These are phyloP conservation scores for Paragorgia papillata DNA, from an alignment of 92 coral and sea anemone species.

Conservation along the genomic window DNA sequence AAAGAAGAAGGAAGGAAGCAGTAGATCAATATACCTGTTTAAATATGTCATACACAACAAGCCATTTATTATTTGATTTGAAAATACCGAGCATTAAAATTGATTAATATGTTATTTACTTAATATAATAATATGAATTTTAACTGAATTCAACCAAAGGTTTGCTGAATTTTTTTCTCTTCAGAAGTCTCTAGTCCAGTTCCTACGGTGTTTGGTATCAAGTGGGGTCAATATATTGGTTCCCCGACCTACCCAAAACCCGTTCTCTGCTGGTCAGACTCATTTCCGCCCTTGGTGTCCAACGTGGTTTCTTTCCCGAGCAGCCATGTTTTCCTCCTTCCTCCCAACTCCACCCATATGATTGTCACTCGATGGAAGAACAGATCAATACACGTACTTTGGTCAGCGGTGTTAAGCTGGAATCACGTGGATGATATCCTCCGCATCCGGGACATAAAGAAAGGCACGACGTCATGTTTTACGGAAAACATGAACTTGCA, in stretches of 20 bases:
- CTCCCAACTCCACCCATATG: conserved; percentile 68
- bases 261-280: conserved; percentile 60
- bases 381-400: conserved; percentile 48
- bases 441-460: conserved; percentile 65
- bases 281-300: conserved; percentile 62
- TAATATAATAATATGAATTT: no score
- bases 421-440: conserved; percentile 78
- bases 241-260: conserved; percentile 90
- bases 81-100: no score
- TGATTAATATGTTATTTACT: no score
- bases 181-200: conserved; percentile 73
- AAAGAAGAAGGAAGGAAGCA: no score
- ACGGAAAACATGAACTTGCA: conserved; percentile 92
- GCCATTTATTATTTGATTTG: no score
- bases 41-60: no score
- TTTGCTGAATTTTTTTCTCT: no score
- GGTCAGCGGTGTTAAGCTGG: conserved; percentile 92
- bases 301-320: conserved; percentile 66
- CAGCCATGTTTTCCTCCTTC: conserved; percentile 70
- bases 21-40: no score
- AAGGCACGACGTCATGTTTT: conserved; percentile 61
- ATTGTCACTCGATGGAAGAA: conserved; percentile 66
- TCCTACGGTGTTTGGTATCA: conserved; percentile 82
- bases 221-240: conserved; percentile 92
- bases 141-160: no score